Base-by-base conservation (phyloP, 2,888 invertebrate genomes). In the Eristalinus aeneus region DNA sequence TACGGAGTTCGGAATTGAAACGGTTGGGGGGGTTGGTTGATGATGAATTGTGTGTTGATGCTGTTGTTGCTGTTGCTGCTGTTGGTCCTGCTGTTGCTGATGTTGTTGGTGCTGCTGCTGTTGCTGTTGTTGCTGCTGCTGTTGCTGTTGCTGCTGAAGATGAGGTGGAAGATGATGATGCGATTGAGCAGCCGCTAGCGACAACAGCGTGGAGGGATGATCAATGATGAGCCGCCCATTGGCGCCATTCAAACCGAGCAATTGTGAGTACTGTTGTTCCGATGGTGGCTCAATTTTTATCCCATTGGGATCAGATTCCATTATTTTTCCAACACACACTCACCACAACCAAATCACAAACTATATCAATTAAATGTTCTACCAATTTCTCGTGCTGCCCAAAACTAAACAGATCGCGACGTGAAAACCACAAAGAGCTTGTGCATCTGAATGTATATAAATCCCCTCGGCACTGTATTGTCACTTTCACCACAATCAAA, bases 301-400 rank as follows among this genome's bases (percentile, higher is more conserved):
- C 91, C 91, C 91, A 90, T 91, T 92, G 90, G 92, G 91, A 90
- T 92, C 91, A 90, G 92, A 90, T 90, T 92, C 92, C 92, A 92
- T 92, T 91, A 90, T 92, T 91, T 89, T 89, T 34, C 39, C 22
- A 69, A 79, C 77, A 63, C 56, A n/a, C 80, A 67, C 81, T 22
- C 31, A 61, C 36, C 36, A 12, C 31, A 22, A 53, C 22, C 32
- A 9, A 56, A n/a, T 67, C 22, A 75, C 20, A 75, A 34, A 6
- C 32, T 34, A 60, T 32, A 46, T 34, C 31, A 4, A 58, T 64
- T 39, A 22, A 60, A 39, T 12, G 32, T 31, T 68, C 20, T 6
- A 4, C 9, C 27, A 23, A 23, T 2, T 31, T 56, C 58, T 46
- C 20, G 9, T 22, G 9, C 20, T 69, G 10, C 36, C 61, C 34